These are phyloP conservation scores for Anodontia alba DNA, from an alignment of 2,888 invertebrate genomes.

Conservation along the genomic window DNA sequence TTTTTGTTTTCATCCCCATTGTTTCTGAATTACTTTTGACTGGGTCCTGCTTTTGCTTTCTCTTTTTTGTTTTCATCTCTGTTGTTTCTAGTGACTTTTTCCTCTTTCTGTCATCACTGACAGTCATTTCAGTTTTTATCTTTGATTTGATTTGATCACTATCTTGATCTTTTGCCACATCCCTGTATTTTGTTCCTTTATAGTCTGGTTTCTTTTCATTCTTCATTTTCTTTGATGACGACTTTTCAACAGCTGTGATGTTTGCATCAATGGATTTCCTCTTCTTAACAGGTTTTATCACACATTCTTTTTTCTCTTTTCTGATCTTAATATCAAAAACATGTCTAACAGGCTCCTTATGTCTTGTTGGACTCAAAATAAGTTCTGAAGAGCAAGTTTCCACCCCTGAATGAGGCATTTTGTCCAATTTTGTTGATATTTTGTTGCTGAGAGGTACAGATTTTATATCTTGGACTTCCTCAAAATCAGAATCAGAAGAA, in stretches of 20 bases:
- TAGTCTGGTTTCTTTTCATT: background rate
- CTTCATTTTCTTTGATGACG: background rate
- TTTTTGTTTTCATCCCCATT: too few relatives aligned
- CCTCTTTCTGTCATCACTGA: background rate
- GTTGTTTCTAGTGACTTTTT: background rate
- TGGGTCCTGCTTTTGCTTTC: too few relatives aligned
- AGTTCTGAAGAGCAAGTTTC: too few relatives aligned
- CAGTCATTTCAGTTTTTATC: background rate
- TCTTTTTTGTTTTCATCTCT: background rate
- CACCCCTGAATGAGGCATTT: too few relatives aligned
- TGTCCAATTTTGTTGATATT: too few relatives aligned
- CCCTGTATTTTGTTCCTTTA: background rate
- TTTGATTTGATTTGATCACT: background rate
- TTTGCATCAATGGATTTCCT: background rate
- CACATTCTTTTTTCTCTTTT: background rate
- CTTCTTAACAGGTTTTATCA: background rate
- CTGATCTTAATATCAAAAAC: background rate
- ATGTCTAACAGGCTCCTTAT: too few relatives aligned
- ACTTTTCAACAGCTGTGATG: background rate
- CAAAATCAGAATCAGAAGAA: constrained; percentile 9
- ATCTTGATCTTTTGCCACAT: background rate
- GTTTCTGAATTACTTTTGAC: too few relatives aligned
- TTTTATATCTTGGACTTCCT: background rate
- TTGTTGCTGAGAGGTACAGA: background rate
- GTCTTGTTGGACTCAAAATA: too few relatives aligned